Base-by-base conservation (phyloP, 2,888 invertebrate species). In the Euproctis similis region DNA sequence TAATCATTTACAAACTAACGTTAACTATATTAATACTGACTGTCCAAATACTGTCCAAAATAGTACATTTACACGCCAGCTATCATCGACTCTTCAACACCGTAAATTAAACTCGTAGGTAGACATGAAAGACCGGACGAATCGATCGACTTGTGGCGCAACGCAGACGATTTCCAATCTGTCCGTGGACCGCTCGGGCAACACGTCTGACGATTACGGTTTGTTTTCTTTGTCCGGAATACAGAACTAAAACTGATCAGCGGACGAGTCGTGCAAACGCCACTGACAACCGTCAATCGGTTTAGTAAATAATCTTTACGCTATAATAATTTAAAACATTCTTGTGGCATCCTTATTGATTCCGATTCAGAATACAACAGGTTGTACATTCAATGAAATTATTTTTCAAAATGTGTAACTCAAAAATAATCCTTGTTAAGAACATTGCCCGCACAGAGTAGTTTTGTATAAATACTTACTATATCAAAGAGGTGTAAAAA, bases 141-240 rank as follows among this genome's bases (percentile, higher is more conserved):
- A 39, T 76, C 57, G 24, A 29, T 22, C 32, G 46, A 75, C 57
- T 32, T 18, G 62, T 69, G 37, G 48, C 35, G 51, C 57, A 49
- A 64, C 54, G 22, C 27, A 28, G 35, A 55, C 36, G 35, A 12
- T 47, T 61, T 37, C 42, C 4, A 51, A 71, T 46, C 8, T 22
- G 50, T 69, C 39, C 40, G 20, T 7, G 10, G 39, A 57, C 18
- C 8, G 9, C 37, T 51, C 26, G 23, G 23, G 5, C 29, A 48
- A 67, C 45, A 8, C 35, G 60, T 64, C 39, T 35, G 43, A 38
- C 47, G 65, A 73, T 74, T 63, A 59, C 69, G 68, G 76, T 74
- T 69, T 61, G 72, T 71, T 75, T 78, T 76, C 81, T 82, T 82
- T 82, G 81, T 82, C 77, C 75, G 60, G 37, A 31, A 41, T 51